These are phyloP conservation scores for Paracanthobrama guichenoti DNA, from an alignment of 2,113 vertebrate species.

Conservation along the genomic window DNA sequence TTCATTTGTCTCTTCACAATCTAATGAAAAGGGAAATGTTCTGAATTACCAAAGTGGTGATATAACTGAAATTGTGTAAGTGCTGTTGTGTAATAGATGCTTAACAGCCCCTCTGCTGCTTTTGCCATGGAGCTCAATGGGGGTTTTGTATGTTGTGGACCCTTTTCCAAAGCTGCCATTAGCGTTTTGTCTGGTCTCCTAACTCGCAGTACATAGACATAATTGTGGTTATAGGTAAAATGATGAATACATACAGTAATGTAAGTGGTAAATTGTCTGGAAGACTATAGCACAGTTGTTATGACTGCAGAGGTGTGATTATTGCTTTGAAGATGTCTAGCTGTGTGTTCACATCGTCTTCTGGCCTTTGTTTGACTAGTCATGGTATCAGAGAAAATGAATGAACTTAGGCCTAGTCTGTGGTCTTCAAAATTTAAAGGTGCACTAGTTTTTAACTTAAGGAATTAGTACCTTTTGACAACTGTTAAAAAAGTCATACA, in stretches of 20 bases:
- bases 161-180: slow-evolving; percentile 26
- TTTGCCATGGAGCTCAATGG: neutral
- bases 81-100: neutral
- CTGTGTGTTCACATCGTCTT: neutral
- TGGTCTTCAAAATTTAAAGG: neutral
- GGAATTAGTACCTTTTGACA: no score
- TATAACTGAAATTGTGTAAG: slow-evolving; percentile 29
- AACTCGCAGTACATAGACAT: neutral
- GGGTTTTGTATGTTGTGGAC: neutral
- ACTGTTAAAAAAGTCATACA: no score
- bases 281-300: neutral
- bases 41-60: neutral
- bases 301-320: slow-evolving; percentile 32
- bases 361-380: neutral
- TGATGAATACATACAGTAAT: neutral
- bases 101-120: neutral
- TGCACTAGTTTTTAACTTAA: neutral
- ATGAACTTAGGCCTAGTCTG: neutral
- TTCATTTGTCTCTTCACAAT: neutral
- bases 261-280: neutral
- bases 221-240: slow-evolving; percentile 1
- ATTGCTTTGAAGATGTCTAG: slow-evolving; percentile 33
- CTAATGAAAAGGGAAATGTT: neutral
- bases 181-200: neutral
- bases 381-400: neutral